Evolutionary conservation across 2,888 invertebrate species (phyloP), one percentile per base, ranked within the genome.

Genomic region (Zele albiditarsus): DNA sequence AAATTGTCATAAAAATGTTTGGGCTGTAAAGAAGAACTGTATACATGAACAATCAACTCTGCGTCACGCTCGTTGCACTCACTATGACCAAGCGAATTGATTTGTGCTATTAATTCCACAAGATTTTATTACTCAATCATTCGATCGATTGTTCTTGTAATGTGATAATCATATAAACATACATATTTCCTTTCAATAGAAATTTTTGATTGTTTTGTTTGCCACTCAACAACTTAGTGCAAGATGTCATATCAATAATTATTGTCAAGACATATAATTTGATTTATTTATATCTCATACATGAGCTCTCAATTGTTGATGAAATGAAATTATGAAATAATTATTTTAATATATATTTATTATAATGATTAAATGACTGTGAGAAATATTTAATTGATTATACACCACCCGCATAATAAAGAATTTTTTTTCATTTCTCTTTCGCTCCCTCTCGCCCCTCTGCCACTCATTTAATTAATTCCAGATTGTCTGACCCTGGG

Each of bases 1-100:
- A 38, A 38, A 38, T 38, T 38, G 10, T 8, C 8, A 38, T 12
- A 6, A 38, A 31, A 38, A 38, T 12, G 12, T 38, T 38, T 38
- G 8, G 12, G 12, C 2, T 8, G 38, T 38, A 8, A 8, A 38
- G 38, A 38, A 38, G 38, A 38, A 38, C 38, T 38, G 5, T 12
- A 38, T 12, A 38, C 38, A 38, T 8, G 38, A 38, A 38, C 38
- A 38, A 65, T 65, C 33, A 33, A 33, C 16, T 65, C 33, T 10
- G 23, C 23, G 65, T 65, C 38, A 65, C 38, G 65, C 65, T 65
- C 65, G 33, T 38, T 65, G 65, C 65, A 65, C 38, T 65, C 28
- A 62, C 28, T 8, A 38, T 42, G 23, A 65, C 65, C 65, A 38
- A 33, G 42, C 65, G 38, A 12, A 23, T 31, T 23, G 53, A 53